phyloP scores from a whole-genome alignment of 2,797 vertebrate species.

The Hemibagrus guttatus region DNA sequence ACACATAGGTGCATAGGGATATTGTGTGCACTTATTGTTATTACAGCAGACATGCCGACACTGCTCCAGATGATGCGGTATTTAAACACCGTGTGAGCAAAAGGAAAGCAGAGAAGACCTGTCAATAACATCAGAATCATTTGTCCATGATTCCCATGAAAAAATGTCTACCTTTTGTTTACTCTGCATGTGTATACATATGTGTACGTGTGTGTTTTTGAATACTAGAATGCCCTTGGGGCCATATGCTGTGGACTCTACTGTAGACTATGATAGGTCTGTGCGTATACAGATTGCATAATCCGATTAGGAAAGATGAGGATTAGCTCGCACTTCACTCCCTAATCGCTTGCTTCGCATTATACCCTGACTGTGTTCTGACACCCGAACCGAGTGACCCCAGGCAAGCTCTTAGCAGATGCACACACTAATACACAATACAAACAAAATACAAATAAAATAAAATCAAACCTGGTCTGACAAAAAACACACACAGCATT shows the following conservation, averaged over 20 bases:
- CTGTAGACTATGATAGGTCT: constrained; percentile 32
- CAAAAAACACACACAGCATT: constrained; percentile 5
- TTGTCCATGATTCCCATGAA: background rate
- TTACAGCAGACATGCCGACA: background rate
- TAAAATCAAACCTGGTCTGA: background rate
- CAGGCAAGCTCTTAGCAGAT: background rate
- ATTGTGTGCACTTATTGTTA: background rate
- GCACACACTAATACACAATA: constrained; percentile 3
- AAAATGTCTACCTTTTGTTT: background rate
- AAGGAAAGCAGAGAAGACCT: background rate
- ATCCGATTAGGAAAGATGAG: constrained; percentile 51
- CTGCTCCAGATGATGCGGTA: background rate
- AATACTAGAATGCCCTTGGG: constrained; percentile 17
- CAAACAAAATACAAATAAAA: background rate
- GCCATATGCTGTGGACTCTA: constrained; percentile 38
- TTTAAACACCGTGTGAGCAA: too few relatives aligned
- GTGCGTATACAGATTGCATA: constrained; percentile 47
- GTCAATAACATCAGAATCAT: background rate
- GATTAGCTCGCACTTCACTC: constrained; percentile 40
- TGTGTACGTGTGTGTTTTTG: background rate
- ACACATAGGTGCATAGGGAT: background rate
- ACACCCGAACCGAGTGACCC: background rate
- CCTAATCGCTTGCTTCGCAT: constrained; percentile 8
- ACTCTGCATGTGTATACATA: background rate
- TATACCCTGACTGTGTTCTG: background rate